Percentiles rank a stretch among this genome's conserved stretches.
These are phyloP conservation scores for Cromileptes altivelis DNA, from an alignment of 2,113 vertebrate genomes.

Conservation along the genomic window DNA sequence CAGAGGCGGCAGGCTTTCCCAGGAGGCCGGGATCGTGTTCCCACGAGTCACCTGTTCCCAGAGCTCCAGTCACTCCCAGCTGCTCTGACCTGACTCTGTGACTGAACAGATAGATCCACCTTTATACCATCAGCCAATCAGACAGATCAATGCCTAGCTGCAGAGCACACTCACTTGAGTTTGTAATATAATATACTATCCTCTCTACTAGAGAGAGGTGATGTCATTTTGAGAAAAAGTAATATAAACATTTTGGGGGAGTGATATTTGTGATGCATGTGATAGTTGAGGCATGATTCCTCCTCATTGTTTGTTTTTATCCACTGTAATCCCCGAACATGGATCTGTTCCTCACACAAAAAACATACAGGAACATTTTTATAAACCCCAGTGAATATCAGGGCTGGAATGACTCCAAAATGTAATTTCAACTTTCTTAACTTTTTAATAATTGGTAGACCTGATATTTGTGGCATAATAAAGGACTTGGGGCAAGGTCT, in stretches of 20 bases:
- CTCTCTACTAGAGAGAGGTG: background rate
- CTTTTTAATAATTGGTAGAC: conserved; percentile 10
- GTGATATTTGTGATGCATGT: background rate
- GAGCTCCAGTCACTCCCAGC: background rate
- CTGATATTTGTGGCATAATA: conserved; percentile 24
- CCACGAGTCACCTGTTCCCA: conserved; percentile 53
- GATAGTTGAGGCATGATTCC: background rate
- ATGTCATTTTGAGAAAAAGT: background rate
- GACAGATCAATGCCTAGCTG: background rate
- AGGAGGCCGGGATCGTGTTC: conserved; percentile 62
- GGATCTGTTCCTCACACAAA: background rate
- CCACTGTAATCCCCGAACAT: background rate
- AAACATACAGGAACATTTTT: background rate
- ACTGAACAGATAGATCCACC: background rate
- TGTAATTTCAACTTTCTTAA: conserved; percentile 10
- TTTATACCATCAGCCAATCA: background rate
- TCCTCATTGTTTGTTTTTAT: background rate
- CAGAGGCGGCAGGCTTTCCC: conserved; percentile 59
- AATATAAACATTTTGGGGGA: background rate
- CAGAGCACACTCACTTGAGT: background rate
- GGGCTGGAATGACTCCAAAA: background rate
- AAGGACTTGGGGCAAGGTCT: conserved; percentile 28
- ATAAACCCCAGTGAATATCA: background rate
- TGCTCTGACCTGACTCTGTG: background rate
- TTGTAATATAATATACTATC: background rate